These are phyloP conservation scores for Macaca nemestrina DNA, from an alignment of 2,113 vertebrate genomes.

Conservation along the genomic window DNA sequence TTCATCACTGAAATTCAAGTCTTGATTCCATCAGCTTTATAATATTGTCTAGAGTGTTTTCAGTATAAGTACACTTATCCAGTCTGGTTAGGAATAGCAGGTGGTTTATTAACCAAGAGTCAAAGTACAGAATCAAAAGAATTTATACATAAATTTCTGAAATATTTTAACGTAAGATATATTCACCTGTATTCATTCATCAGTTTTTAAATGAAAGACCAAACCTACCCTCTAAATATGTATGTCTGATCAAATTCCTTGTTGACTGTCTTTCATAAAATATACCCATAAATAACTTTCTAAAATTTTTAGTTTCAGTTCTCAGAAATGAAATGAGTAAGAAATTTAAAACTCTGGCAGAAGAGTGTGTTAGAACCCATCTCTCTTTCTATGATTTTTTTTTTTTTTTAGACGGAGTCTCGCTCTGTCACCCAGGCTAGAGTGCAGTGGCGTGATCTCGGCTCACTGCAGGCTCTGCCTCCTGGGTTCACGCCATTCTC, in stretches of 20 bases:
- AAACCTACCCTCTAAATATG: not conserved
- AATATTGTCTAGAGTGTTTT: not conserved
- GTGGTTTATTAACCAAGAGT: not conserved
- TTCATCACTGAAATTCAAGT: not conserved
- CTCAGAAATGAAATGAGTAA: not conserved
- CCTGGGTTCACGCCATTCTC: too few relatives aligned
- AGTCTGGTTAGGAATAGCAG: not conserved
- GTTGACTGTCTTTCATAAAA: conserved; percentile 13
- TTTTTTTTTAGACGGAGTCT: too few relatives aligned
- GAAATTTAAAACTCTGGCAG: conserved; percentile 24
- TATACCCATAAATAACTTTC: not conserved
- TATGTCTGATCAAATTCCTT: conserved; percentile 25
- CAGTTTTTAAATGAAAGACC: not conserved
- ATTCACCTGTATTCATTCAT: not conserved
- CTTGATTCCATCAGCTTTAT: conserved; percentile 6
- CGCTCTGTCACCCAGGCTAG: too few relatives aligned
- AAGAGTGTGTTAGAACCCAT: not conserved
- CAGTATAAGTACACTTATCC: not conserved
- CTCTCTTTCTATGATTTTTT: not conserved
- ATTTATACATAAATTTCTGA: not conserved
- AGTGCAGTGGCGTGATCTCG: too few relatives aligned
- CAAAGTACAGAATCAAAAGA: not conserved
- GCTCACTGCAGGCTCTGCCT: too few relatives aligned
- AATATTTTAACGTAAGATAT: conserved; percentile 15
- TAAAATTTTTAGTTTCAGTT: conserved; percentile 33